phyloP scores from a whole-genome alignment of 2,888 invertebrate genomes.

The Thereva unica region DNA sequence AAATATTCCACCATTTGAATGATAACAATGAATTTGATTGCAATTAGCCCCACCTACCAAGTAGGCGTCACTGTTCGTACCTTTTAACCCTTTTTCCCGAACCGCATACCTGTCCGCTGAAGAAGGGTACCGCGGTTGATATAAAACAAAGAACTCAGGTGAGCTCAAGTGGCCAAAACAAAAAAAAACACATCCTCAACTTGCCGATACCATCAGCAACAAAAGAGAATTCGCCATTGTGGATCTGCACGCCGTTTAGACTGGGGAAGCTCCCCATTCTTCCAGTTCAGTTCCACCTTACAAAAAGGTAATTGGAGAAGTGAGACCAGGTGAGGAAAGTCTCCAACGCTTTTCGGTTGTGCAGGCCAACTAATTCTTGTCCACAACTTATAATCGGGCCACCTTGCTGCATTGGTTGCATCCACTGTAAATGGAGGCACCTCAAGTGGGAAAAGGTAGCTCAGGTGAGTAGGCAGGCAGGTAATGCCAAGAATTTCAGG shows the following conservation, averaged over 20 bases:
- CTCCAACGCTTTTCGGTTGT: not conserved
- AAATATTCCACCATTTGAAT: constrained; percentile 1
- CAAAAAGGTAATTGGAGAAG: constrained; percentile 15
- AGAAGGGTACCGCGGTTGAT: too few species aligned
- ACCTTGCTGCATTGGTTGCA: constrained; percentile 1
- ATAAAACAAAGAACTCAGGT: too few species aligned
- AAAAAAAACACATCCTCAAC: too few species aligned
- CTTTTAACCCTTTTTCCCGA: constrained; percentile 27
- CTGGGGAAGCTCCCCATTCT: not conserved
- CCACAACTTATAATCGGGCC: not conserved
- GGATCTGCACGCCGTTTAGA: not conserved
- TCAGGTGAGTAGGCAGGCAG: constrained; percentile 10
- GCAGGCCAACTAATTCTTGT: not conserved
- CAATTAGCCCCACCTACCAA: constrained; percentile 40
- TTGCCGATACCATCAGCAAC: constrained; percentile 10
- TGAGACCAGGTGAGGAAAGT: not conserved
- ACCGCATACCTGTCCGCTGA: not conserved
- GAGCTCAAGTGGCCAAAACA: too few species aligned
- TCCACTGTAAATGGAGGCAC: not conserved
- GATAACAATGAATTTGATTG: constrained; percentile 12
- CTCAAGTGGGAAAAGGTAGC: not conserved
- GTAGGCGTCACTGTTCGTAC: constrained; percentile 40
- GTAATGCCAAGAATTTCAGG: not conserved
- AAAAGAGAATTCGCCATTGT: too few species aligned
- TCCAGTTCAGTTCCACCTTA: constrained; percentile 8